Conservation (phyloP, 2,113 vertebrate species). For the Gymnocephalus cernua region DNA sequence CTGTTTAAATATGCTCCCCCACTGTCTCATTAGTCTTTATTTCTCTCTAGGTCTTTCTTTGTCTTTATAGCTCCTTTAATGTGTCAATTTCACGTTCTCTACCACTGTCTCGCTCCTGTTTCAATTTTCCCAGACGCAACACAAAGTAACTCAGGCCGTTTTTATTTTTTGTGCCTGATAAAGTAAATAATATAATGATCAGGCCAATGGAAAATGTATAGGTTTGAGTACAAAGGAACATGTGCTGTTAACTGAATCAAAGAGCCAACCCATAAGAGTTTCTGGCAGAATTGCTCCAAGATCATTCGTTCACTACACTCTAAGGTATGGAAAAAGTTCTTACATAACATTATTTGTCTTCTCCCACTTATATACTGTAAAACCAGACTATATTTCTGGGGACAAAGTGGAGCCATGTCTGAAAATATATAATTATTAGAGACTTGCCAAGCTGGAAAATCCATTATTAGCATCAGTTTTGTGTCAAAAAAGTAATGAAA, state of each 20-base stretch:
- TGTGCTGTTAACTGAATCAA: conserved; percentile 3
- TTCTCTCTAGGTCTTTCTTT: background rate
- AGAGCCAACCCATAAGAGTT: background rate
- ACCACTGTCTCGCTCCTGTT: background rate
- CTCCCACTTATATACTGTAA: background rate
- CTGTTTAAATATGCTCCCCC: conserved; percentile 43
- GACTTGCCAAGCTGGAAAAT: background rate
- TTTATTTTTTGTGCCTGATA: background rate
- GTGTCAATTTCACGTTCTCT: conserved; percentile 28
- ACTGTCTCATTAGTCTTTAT: conserved; percentile 10
- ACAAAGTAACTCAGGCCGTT: conserved; percentile 11
- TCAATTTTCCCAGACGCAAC: background rate
- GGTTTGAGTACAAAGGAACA: background rate
- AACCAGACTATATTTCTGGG: background rate
- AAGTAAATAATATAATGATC: conserved; percentile 52
- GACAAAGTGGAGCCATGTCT: background rate
- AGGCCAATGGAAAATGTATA: background rate
- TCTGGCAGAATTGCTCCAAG: background rate
- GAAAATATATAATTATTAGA: background rate
- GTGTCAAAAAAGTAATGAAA: background rate
- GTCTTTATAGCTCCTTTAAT: conserved; percentile 30
- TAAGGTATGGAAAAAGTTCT: background rate
- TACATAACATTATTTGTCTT: too few relatives aligned
- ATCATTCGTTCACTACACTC: background rate
- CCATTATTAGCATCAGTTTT: too few relatives aligned